These are phyloP conservation scores for Tortrix viridana DNA, from an alignment of 2,888 invertebrate species.

Conservation along the genomic window DNA sequence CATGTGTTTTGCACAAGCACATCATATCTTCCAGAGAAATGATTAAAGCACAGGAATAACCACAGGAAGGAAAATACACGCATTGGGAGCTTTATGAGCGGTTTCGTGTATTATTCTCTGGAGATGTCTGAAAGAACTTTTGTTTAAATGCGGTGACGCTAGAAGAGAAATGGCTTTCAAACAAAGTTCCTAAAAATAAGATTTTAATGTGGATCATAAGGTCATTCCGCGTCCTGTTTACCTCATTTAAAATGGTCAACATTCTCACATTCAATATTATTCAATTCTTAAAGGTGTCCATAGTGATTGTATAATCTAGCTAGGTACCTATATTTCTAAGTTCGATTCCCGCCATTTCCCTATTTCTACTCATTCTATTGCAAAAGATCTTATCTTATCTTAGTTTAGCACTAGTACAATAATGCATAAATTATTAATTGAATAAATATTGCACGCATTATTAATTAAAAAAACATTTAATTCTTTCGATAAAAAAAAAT, in stretches of 20 bases:
- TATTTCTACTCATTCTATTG: too few species aligned
- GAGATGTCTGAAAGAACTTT: slow-evolving; percentile 6
- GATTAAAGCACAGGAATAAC: slow-evolving; percentile 32
- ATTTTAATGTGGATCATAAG: not conserved
- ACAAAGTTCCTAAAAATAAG: not conserved
- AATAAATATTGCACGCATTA: too few species aligned
- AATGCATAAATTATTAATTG: too few species aligned
- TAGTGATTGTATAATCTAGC: too few species aligned
- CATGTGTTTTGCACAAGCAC: slow-evolving; percentile 24
- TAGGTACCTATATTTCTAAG: too few species aligned
- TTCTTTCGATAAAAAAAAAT: too few species aligned
- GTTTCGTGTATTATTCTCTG: slow-evolving; percentile 9
- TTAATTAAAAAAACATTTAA: too few species aligned
- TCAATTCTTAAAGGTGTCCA: too few species aligned
- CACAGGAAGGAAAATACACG: slow-evolving; percentile 3
- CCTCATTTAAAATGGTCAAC: not conserved
- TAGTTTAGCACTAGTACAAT: too few species aligned
- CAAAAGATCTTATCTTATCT: too few species aligned
- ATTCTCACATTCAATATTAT: not conserved
- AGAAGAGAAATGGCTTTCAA: slow-evolving; percentile 6
- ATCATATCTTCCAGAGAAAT: slow-evolving; percentile 29
- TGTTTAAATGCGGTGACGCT: slow-evolving; percentile 18
- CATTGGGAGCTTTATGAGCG: slow-evolving; percentile 15
- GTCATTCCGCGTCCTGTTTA: not conserved
- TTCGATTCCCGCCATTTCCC: too few species aligned